Evolutionary conservation across 2,113 vertebrate genomes (phyloP).

Genomic region (Perca schrenkii): DNA sequence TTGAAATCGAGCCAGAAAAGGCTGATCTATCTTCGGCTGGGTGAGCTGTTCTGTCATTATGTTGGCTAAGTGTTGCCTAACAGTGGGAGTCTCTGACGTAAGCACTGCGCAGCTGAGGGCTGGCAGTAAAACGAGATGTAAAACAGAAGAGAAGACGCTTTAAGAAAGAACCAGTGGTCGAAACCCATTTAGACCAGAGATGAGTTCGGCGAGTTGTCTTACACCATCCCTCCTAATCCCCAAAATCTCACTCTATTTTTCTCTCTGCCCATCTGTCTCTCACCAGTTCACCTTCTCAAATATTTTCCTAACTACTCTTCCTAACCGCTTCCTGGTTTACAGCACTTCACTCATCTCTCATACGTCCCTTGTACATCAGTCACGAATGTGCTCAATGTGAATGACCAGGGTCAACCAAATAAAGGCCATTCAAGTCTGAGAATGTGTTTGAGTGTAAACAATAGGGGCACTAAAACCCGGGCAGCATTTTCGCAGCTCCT

Average conservation of each 20-base stretch:
- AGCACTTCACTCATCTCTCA: not conserved
- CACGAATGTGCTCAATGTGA: constrained; percentile 27
- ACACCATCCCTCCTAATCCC: constrained; percentile 37
- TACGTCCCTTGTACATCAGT: constrained; percentile 14
- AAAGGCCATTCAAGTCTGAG: constrained; percentile 30
- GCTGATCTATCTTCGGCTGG: constrained; percentile 64
- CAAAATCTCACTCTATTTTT: constrained; percentile 42
- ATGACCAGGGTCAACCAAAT: constrained; percentile 44
- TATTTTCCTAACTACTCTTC: constrained; percentile 41
- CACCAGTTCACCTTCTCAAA: constrained; percentile 44
- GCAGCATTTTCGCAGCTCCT: constrained; percentile 49
- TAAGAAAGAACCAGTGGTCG: constrained; percentile 40
- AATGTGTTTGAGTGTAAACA: constrained; percentile 60
- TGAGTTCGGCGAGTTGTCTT: constrained; percentile 44
- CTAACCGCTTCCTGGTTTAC: constrained; percentile 8
- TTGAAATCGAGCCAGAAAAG: constrained; percentile 61
- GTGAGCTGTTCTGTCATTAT: constrained; percentile 65
- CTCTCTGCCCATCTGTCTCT: constrained; percentile 30
- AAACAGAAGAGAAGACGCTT: constrained; percentile 59
- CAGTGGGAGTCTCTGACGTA: constrained; percentile 69
- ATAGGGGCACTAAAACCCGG: constrained; percentile 47
- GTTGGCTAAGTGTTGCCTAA: constrained; percentile 67
- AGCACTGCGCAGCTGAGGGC: constrained; percentile 64
- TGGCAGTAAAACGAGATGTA: constrained; percentile 59
- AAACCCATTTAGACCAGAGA: constrained; percentile 53